Evolutionary conservation across 2,888 invertebrate species (phyloP).

Genomic region (Cylloceria caligata): DNA sequence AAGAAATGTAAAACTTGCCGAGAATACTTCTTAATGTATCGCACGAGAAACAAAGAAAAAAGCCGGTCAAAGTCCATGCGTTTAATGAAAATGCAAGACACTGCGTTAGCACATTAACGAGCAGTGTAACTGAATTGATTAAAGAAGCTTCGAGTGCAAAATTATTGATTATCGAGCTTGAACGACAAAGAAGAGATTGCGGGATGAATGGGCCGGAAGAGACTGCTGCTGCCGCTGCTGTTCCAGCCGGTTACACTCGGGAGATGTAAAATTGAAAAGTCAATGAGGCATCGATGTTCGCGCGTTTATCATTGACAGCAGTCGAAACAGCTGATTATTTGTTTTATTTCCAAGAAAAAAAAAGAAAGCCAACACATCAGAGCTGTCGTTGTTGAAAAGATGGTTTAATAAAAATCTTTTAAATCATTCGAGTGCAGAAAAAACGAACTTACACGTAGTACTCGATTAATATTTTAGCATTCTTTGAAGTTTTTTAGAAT

Average conservation of each 20-base stretch:
- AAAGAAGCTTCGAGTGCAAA: neutral
- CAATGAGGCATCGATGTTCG: neutral
- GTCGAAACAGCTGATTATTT: slow-evolving; percentile 23
- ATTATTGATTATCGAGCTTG: slow-evolving; percentile 23
- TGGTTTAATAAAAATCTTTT: too few relatives aligned
- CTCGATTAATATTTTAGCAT: too few relatives aligned
- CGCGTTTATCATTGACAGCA: slow-evolving; percentile 19
- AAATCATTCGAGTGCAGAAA: too few relatives aligned
- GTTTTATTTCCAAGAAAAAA: neutral
- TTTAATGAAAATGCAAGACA: slow-evolving; percentile 8
- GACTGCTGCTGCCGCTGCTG: neutral
- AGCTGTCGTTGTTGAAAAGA: too few relatives aligned
- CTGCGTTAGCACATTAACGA: neutral
- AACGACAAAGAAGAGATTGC: slow-evolving; percentile 4
- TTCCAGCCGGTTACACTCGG: neutral
- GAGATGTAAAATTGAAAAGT: neutral
- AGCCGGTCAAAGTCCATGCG: neutral
- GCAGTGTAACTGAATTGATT: neutral
- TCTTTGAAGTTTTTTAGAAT: too few relatives aligned
- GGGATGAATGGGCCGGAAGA: slow-evolving; percentile 40
- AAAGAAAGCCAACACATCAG: neutral
- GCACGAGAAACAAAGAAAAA: slow-evolving; percentile 3
- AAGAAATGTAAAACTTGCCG: neutral
- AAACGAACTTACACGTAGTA: too few relatives aligned
- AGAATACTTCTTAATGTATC: neutral